Conservation (phyloP, 1,140 invertebrate species). For the Schlechtendalia chinensis region DNA sequence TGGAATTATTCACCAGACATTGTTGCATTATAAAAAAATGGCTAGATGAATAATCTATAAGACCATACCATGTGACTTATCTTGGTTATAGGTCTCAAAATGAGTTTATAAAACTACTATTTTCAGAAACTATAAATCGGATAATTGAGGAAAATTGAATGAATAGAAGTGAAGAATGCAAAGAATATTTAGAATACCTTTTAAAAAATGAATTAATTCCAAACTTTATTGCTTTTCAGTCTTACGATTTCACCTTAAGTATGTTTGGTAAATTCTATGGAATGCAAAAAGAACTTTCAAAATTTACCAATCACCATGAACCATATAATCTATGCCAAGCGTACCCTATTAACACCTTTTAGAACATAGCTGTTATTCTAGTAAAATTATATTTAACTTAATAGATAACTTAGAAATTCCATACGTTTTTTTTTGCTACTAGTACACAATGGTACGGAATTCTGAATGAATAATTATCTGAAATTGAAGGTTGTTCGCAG, state of each 20-base stretch:
- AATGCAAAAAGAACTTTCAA: conserved; percentile 21
- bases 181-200: neutral
- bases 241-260: conserved; percentile 5
- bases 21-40: neutral
- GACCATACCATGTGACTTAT: neutral
- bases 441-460: too few relatives aligned
- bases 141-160: neutral
- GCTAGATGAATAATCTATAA: neutral
- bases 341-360: conserved; percentile 15
- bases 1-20: neutral
- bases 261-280: conserved; percentile 22
- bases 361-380: conserved; percentile 35
- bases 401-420: conserved; percentile 4
- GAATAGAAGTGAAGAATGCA: neutral
- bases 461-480: too few relatives aligned
- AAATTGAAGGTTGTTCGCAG: too few relatives aligned
- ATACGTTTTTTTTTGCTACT: conserved; percentile 29
- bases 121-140: neutral
- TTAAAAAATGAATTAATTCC: too few relatives aligned
- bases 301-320: neutral
- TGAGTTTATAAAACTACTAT: neutral
- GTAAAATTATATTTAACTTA: neutral
- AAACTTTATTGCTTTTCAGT: neutral
- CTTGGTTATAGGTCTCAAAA: conserved; percentile 1
- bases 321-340: conserved; percentile 34